phyloP scores from a whole-genome alignment of 2,113 vertebrate species.

The Chaenocephalus aceratus region DNA sequence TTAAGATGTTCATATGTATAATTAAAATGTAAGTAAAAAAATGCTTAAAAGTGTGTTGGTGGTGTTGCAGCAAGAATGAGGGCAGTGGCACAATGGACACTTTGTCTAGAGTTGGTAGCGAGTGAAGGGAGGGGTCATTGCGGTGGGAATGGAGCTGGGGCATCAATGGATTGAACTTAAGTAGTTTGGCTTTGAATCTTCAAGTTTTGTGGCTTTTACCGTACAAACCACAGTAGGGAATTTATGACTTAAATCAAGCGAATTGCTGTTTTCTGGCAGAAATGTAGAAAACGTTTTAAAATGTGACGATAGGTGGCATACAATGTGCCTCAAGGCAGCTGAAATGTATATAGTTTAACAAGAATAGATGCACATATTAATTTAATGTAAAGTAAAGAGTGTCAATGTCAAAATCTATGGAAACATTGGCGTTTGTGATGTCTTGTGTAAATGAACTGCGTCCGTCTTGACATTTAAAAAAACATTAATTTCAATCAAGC shows the following conservation, averaged over 20 bases:
- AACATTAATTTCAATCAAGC: slow-evolving; percentile 79
- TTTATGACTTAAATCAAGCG: background rate
- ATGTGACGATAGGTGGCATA: background rate
- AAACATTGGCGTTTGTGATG: slow-evolving; percentile 29
- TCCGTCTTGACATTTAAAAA: slow-evolving; percentile 70
- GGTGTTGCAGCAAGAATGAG: slow-evolving; percentile 68
- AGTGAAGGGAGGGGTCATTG: slow-evolving; percentile 41
- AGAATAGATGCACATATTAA: background rate
- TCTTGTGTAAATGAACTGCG: slow-evolving; percentile 57
- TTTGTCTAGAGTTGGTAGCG: slow-evolving; percentile 69
- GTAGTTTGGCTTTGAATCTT: slow-evolving; percentile 14
- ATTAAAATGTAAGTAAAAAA: slow-evolving; percentile 39
- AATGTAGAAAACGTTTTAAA: background rate
- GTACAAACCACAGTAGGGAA: background rate
- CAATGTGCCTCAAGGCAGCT: background rate
- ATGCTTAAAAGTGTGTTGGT: slow-evolving; percentile 63
- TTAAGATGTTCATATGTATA: slow-evolving; percentile 10
- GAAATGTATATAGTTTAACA: background rate
- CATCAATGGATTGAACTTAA: slow-evolving; percentile 66
- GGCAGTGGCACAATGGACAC: slow-evolving; percentile 77
- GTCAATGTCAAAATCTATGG: slow-evolving; percentile 19
- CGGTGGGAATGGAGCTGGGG: slow-evolving; percentile 43
- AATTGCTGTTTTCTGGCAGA: background rate
- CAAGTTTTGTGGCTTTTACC: background rate
- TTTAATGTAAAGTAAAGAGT: too few species aligned